Conservation (phyloP, 37 sponge, comb jelly and placozoan species). For the Lycopodina hypogea region DNA sequence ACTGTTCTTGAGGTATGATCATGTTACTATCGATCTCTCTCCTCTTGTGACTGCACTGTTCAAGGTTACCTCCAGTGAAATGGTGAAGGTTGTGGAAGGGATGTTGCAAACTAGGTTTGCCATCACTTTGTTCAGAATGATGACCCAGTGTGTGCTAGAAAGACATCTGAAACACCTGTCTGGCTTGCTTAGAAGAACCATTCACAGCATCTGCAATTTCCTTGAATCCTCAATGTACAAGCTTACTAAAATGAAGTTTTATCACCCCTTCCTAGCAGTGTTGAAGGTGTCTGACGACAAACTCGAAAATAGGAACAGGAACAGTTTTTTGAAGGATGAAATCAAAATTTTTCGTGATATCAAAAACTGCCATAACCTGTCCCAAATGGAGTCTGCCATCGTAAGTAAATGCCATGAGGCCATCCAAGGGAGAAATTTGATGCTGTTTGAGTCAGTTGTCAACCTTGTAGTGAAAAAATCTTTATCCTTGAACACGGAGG, state of each 20-base stretch:
- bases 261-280: background rate
- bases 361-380: background rate
- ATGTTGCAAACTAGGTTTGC: slow-evolving; percentile 2
- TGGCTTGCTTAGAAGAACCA: background rate
- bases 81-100: slow-evolving; percentile 17
- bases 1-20: background rate
- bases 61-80: background rate
- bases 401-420: background rate
- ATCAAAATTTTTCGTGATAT: background rate
- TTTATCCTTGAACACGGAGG: slow-evolving; percentile 13
- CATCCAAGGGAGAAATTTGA: background rate
- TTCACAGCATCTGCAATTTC: background rate
- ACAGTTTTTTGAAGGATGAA: too few relatives aligned
- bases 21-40: background rate
- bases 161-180: background rate
- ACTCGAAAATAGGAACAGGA: background rate
- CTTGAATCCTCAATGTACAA: slow-evolving; percentile 1
- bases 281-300: background rate
- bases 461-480: slow-evolving; percentile 20
- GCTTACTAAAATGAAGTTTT: background rate
- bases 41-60: background rate
- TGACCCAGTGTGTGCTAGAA: background rate
- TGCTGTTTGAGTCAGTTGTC: slow-evolving; percentile 15
- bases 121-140: slow-evolving; percentile 10
- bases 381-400: slow-evolving; percentile 3